phyloP scores from a whole-genome alignment of 2,113 vertebrate genomes.

The Sarotherodon lohbergeri region DNA sequence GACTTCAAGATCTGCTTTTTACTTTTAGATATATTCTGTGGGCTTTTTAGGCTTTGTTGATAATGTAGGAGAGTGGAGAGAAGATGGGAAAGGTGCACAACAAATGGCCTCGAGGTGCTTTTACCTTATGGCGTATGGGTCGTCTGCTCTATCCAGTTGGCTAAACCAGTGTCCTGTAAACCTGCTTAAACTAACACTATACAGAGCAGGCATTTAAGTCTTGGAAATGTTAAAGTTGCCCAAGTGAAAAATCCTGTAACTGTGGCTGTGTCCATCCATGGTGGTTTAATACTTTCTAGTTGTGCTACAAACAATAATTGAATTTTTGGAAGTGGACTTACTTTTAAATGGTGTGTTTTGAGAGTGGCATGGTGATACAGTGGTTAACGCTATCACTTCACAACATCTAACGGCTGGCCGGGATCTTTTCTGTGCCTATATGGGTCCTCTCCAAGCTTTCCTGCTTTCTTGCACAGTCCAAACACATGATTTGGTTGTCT shows the following conservation, averaged over 20 bases:
- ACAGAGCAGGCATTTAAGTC: background rate
- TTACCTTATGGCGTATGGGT: background rate
- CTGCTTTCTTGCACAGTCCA: background rate
- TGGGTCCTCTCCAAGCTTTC: background rate
- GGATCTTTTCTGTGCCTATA: background rate
- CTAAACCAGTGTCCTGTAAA: accelerated
- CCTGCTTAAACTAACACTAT: background rate
- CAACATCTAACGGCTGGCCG: background rate
- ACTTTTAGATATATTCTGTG: accelerated
- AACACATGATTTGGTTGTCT: background rate
- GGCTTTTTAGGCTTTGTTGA: background rate
- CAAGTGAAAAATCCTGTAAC: background rate
- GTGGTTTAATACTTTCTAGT: background rate
- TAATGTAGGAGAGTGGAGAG: background rate
- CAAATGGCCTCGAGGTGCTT: background rate
- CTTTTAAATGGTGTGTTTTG: background rate
- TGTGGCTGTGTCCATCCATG: background rate
- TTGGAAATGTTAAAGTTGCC: background rate
- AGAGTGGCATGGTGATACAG: background rate
- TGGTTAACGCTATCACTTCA: background rate
- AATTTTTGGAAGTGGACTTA: background rate
- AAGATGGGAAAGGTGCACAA: background rate
- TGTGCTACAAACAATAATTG: no score
- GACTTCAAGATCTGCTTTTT: background rate
- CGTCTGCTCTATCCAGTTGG: background rate